A percentile compares a stretch with the other conserved stretches of the same genome.
Evolutionary conservation across 2,888 invertebrate genomes (phyloP).

Genomic region (Ophion ellenae): DNA sequence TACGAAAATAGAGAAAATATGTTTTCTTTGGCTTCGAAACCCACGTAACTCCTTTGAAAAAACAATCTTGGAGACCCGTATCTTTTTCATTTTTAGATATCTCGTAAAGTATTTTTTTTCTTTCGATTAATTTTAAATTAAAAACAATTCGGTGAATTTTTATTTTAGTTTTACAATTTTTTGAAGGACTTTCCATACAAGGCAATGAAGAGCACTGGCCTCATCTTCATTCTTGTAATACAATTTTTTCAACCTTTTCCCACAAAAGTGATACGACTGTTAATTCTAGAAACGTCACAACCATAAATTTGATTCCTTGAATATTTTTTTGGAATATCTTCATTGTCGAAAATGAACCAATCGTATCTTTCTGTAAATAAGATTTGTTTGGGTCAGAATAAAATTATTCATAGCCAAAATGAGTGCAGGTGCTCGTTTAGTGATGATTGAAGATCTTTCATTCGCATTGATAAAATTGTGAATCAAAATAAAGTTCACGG

Average conservation of each 20-base stretch:
- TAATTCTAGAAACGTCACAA: neutral
- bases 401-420: neutral
- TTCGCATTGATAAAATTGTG: neutral
- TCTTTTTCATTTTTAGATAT: neutral
- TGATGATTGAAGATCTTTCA: too few relatives aligned
- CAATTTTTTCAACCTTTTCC: neutral
- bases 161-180: constrained; percentile 1
- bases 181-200: neutral
- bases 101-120: neutral
- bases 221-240: neutral
- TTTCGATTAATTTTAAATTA: neutral
- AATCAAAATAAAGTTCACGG: neutral
- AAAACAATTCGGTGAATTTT: neutral
- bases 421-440: too few relatives aligned
- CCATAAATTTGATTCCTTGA: neutral
- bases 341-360: neutral
- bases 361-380: too few relatives aligned
- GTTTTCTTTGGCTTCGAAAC: too few relatives aligned
- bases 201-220: too few relatives aligned
- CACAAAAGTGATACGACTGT: neutral
- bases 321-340: neutral
- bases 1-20: too few relatives aligned
- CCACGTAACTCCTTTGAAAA: neutral
- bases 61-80: neutral
- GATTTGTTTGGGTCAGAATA: neutral